Conservation (phyloP, 2,888 invertebrate species). For the Philhelius pedissequus region DNA sequence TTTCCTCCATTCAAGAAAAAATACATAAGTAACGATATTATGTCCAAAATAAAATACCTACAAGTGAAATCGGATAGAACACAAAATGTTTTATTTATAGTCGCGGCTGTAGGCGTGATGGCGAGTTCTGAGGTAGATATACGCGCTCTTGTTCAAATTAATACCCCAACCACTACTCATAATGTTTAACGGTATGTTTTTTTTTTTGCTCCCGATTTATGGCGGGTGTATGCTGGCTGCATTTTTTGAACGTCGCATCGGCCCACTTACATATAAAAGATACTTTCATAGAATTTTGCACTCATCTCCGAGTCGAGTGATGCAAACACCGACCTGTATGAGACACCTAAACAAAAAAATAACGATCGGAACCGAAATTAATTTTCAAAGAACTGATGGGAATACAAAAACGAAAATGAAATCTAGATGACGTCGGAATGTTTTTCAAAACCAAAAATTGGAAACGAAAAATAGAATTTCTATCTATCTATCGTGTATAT, state of each 20-base stretch:
- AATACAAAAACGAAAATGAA: constrained; percentile 1
- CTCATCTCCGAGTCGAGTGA: constrained; percentile 45
- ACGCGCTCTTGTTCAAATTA: constrained; percentile 36
- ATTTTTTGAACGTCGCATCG: constrained; percentile 39
- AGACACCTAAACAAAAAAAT: neutral
- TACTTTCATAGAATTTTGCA: constrained; percentile 50
- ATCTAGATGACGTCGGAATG: constrained; percentile 20
- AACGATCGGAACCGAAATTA: constrained; percentile 22
- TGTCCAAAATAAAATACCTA: constrained; percentile 63
- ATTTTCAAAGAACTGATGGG: constrained; percentile 37
- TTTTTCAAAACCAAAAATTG: constrained; percentile 39
- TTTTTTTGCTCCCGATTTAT: constrained; percentile 23
- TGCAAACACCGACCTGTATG: constrained; percentile 22
- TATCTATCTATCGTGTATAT: constrained; percentile 20
- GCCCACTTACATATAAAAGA: constrained; percentile 51
- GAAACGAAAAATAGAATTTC: constrained; percentile 21
- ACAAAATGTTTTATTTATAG: constrained; percentile 62
- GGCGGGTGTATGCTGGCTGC: constrained; percentile 38
- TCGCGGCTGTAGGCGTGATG: constrained; percentile 50
- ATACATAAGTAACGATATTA: constrained; percentile 31
- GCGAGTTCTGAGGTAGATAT: constrained; percentile 36
- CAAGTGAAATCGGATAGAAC: constrained; percentile 63
- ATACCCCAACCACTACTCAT: constrained; percentile 48
- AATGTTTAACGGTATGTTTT: constrained; percentile 37
- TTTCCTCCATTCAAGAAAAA: constrained; percentile 36